Evolutionary conservation across 2,888 invertebrate genomes (phyloP), one percentile per base, ranked within the genome.

Genomic region (Apamea monoglypha): DNA sequence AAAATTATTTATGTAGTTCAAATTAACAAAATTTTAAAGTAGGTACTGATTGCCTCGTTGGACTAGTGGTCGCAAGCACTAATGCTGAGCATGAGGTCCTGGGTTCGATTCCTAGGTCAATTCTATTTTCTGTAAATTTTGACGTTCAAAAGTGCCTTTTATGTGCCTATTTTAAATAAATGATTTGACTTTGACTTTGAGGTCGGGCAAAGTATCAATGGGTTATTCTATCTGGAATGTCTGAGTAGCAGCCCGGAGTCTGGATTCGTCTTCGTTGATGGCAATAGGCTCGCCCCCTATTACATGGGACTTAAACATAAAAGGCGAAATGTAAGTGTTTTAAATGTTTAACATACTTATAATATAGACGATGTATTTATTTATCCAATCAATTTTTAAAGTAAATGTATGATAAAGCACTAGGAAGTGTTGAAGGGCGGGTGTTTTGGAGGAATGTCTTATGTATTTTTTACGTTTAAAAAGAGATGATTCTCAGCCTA

Each of bases 21-120:
- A 68, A 74, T 68, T 67, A 59, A 61, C 18, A 53, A n/a, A 5
- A 64, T 72, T 74, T 50, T 44, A 29, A 59, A 47, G 16, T 25
- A 25, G 8, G 50, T 18, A 4, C 56, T n/a, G 56, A 56, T 16
- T 16, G 16, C 2, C 0, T n/a, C n/a, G 61, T 29, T 61, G 61
- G 1, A 1, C 16, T 3, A n/a, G n/a, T 61, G 61, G 16, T 29
- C 10, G 8, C 29, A 29, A 61, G 7, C 16, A 16, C 59, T 61
- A n/a, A 16, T 29, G n/a, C 14, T 59, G 14, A 59, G 5, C 14
- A 29, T 3, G 29, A 61, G 29, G 18, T 29, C 10, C 18, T 63
- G 63, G 29, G 63, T 63, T 7, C 29, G 0, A 61, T 61, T 61
- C 16, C 29, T 29, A 61, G 61, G 29, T 53, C 21, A 50, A 21